Conservation (phyloP, 2,888 invertebrate genomes). For the Troides oblongomaculatus region DNA sequence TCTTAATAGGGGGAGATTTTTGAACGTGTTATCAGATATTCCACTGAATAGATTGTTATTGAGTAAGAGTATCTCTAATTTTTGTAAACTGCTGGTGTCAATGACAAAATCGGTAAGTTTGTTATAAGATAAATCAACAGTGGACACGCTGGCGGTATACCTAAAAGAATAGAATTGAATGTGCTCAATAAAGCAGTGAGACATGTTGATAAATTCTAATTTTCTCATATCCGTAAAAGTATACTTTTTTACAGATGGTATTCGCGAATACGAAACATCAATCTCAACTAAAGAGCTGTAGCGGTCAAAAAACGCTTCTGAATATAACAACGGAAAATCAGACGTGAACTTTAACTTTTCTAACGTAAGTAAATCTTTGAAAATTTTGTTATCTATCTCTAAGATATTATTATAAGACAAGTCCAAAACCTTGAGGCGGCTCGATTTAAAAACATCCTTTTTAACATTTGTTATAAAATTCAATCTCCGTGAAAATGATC, state of each 20-base stretch:
- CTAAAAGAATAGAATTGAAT: constrained; percentile 54
- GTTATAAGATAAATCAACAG: constrained; percentile 59
- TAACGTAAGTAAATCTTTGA: constrained; percentile 45
- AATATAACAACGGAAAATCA: constrained; percentile 8
- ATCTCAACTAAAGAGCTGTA: constrained; percentile 47
- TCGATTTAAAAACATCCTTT: constrained; percentile 45
- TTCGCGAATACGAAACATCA: constrained; percentile 50
- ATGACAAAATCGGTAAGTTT: constrained; percentile 46
- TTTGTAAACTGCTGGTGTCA: constrained; percentile 49
- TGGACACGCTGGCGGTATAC: constrained; percentile 46
- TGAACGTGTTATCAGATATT: constrained; percentile 40
- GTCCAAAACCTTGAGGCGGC: constrained; percentile 50
- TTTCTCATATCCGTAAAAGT: constrained; percentile 55
- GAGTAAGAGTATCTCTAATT: constrained; percentile 45
- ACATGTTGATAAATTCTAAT: constrained; percentile 54
- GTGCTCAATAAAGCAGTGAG: constrained; percentile 47
- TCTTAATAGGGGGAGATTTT: constrained; percentile 41
- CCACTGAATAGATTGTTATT: constrained; percentile 51
- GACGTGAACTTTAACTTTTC: constrained; percentile 25
- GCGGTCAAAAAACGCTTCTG: constrained; percentile 55
- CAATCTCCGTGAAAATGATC: constrained; percentile 43
- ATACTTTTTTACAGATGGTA: constrained; percentile 49
- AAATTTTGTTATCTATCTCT: constrained; percentile 47
- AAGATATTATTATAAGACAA: constrained; percentile 58
- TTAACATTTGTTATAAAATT: constrained; percentile 50